Base-by-base conservation (phyloP, 2,797 vertebrate species). In the Aulostomus chinensis region DNA sequence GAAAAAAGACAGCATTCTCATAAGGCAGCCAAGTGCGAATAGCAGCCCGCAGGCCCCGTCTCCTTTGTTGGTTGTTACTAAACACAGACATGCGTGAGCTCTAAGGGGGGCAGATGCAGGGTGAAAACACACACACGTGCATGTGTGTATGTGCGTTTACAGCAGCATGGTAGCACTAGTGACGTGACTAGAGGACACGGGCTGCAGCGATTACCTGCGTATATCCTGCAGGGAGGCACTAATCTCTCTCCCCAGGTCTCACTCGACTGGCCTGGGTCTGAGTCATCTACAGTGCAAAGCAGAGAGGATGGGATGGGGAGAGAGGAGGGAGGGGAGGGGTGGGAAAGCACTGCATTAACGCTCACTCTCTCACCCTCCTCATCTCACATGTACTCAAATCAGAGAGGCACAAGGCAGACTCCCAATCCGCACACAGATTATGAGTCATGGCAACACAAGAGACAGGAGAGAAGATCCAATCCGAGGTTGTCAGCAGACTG, bases 261-360 rank as follows among this genome's bases (percentile, higher is more conserved):
- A 92, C 86, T 92, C 76, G 85, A 92, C 88, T 92, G 91, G 91
- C 89, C 92, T 89, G 89, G 90, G 89, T 97, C 93, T 94, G 93
- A 96, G 84, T 92, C 91, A 94, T 93, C 93, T 93, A 96, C 82
- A 93, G 91, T 91, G 92, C 90, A 92, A 90, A 92, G 92, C 93
- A 92, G 91, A 93, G 84, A 91, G 63, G 91, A 80, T 54, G 90
- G 83, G 88, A 32, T 25, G 81, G 86, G 70, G 66, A 45, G 59
- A 68, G 62, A 33, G 64, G 55, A 73, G 70, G 32, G 33, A 68
- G 36, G 39, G 47, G 45, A 40, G 63, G 90, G 79, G 72, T 90
- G 81, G 89, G 79, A 93, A 86, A 94, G 89, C 87, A 90, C 84
- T 85, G 86, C 86, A 73, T 92, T 91, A 87, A 88, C 76, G 78